phyloP scores from a whole-genome alignment of 2,797 vertebrate genomes.

The Brotula barbata region DNA sequence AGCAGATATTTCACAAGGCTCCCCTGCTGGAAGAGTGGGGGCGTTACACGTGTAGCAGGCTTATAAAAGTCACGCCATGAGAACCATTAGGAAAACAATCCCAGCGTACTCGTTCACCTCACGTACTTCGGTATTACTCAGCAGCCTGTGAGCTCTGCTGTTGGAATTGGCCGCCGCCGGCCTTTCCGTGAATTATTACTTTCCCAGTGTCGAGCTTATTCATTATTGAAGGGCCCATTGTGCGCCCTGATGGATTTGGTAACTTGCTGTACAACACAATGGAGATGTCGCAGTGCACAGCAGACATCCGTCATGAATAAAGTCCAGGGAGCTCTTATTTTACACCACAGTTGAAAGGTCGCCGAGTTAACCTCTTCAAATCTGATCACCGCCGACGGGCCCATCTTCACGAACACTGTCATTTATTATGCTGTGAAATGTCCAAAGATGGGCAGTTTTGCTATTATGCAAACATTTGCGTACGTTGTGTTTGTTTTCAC shows the following conservation, averaged over 20 bases:
- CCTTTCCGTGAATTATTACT: slow-evolving; percentile 57
- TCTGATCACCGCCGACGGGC: no score
- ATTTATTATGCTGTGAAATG: no score
- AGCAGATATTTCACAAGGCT: slow-evolving; percentile 48
- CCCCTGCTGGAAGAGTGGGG: slow-evolving; percentile 10
- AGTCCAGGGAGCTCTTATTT: slow-evolving; percentile 18
- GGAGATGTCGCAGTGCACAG: slow-evolving; percentile 20
- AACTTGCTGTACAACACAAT: slow-evolving; percentile 48
- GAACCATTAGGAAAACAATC: slow-evolving; percentile 31
- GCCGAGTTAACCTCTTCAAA: no score
- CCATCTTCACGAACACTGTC: no score
- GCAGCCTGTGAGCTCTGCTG: slow-evolving; percentile 41
- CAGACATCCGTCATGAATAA: slow-evolving; percentile 35
- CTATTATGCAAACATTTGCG: no score
- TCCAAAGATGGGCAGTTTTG: no score
- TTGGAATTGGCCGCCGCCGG: slow-evolving; percentile 40
- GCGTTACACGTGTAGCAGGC: slow-evolving; percentile 5
- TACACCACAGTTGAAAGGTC: slow-evolving; percentile 15
- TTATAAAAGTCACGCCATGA: slow-evolving; percentile 23
- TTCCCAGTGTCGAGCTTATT: slow-evolving; percentile 45
- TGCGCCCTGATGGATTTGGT: slow-evolving; percentile 58
- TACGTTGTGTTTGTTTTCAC: no score
- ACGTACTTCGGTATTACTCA: slow-evolving; percentile 43
- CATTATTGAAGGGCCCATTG: slow-evolving; percentile 62
- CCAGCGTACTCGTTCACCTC: slow-evolving; percentile 33